Evolutionary conservation across 2,113 vertebrate species (phyloP).

Genomic region (Excalfactoria chinensis): DNA sequence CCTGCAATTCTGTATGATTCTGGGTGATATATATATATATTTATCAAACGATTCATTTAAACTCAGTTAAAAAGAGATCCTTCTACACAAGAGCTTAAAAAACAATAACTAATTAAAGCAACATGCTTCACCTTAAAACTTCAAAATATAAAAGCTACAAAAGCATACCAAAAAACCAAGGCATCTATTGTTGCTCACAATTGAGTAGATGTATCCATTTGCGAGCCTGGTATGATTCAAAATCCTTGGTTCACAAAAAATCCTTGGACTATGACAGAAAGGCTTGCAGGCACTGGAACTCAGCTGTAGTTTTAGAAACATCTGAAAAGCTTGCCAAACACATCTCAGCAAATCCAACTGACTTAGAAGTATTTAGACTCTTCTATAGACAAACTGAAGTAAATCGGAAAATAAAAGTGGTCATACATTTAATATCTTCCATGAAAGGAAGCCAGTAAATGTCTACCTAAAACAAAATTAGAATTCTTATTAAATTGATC

Average conservation of each 20-base stretch:
- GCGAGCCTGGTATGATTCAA: background rate
- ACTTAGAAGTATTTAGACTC: background rate
- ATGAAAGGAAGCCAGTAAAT: background rate
- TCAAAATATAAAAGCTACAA: background rate
- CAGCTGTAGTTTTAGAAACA: background rate
- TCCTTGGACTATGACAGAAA: background rate
- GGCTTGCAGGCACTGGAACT: background rate
- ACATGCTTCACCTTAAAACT: background rate
- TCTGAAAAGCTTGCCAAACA: background rate
- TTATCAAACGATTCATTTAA: background rate
- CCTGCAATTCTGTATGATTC: too few relatives aligned
- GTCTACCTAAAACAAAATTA: background rate
- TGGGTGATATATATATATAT: background rate
- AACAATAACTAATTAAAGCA: background rate
- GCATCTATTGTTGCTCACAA: background rate
- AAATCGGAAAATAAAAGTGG: background rate
- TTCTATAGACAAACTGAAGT: background rate
- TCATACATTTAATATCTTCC: background rate
- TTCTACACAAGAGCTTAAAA: background rate
- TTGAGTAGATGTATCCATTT: background rate
- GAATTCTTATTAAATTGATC: background rate
- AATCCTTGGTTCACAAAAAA: background rate
- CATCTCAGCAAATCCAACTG: background rate
- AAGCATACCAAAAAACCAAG: background rate
- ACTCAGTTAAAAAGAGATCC: background rate